These are phyloP conservation scores for Delphinapterus leucas DNA, from an alignment of 2,113 vertebrate species.

Conservation along the genomic window DNA sequence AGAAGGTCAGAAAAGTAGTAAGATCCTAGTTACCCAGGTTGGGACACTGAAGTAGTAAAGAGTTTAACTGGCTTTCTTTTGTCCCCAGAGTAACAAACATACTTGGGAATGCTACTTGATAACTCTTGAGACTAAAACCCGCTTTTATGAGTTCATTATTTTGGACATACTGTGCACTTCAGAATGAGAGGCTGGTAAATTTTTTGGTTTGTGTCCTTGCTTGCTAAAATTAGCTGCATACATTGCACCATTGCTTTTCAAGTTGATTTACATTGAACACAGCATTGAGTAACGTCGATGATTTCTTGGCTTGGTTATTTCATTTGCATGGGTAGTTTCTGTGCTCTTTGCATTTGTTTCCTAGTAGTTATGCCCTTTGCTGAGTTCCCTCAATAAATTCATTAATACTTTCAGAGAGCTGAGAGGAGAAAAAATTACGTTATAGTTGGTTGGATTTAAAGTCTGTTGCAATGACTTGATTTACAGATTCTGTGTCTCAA, in stretches of 20 bases:
- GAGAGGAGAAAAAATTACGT: neutral
- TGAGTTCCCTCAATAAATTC: neutral
- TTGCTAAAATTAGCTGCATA: neutral
- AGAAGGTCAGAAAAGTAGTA: neutral
- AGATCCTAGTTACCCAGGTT: neutral
- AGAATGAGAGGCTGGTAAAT: neutral
- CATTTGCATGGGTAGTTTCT: neutral
- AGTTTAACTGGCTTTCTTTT: neutral
- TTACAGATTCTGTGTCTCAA: neutral
- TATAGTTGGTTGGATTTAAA: neutral
- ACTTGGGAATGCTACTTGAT: neutral
- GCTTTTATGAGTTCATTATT: neutral
- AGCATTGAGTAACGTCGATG: neutral
- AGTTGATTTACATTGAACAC: neutral
- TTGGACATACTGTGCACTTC: neutral
- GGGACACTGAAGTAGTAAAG: neutral
- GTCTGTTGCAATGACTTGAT: neutral
- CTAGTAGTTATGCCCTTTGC: neutral
- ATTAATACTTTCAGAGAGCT: neutral
- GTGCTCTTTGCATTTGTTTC: neutral
- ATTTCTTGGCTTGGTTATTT: neutral
- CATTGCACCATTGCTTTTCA: neutral
- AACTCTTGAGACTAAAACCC: neutral
- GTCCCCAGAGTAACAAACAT: neutral
- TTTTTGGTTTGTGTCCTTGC: neutral